Conservation (phyloP, 2,113 vertebrate species). For the Elephas maximus region DNA sequence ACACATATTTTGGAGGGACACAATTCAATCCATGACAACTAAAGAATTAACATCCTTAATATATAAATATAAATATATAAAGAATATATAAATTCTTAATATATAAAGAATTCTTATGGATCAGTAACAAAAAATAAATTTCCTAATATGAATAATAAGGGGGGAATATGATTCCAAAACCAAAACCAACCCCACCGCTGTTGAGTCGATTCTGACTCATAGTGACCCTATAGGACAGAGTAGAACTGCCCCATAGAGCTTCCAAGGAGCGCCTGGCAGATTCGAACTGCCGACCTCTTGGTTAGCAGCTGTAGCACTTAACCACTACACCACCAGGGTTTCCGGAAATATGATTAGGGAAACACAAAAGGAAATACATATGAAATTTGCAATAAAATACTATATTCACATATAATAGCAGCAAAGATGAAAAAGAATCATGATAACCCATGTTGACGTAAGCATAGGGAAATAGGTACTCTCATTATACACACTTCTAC, state of each 20-base stretch:
- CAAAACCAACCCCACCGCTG: no score
- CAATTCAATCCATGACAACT: not conserved
- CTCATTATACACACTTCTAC: not conserved
- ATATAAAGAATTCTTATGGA: constrained; percentile 10
- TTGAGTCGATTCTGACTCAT: no score
- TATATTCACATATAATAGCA: not conserved
- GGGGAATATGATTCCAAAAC: no score
- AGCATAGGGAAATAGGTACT: not conserved
- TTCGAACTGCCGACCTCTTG: no score
- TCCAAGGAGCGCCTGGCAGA: no score
- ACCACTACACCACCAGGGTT: no score
- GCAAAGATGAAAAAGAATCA: not conserved
- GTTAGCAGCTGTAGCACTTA: no score
- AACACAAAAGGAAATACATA: not conserved
- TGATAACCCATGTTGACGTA: not conserved
- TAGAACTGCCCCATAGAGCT: no score
- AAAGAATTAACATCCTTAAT: not conserved
- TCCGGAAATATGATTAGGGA: not conserved
- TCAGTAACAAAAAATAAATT: constrained; percentile 32
- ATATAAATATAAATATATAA: constrained; percentile 32
- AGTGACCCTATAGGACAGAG: no score
- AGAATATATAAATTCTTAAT: not conserved
- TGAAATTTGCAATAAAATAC: not conserved
- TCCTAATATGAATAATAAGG: not conserved
- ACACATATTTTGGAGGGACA: no score